Base-by-base conservation (phyloP, 2,888 invertebrate genomes). In the Heliothis peltigera region DNA sequence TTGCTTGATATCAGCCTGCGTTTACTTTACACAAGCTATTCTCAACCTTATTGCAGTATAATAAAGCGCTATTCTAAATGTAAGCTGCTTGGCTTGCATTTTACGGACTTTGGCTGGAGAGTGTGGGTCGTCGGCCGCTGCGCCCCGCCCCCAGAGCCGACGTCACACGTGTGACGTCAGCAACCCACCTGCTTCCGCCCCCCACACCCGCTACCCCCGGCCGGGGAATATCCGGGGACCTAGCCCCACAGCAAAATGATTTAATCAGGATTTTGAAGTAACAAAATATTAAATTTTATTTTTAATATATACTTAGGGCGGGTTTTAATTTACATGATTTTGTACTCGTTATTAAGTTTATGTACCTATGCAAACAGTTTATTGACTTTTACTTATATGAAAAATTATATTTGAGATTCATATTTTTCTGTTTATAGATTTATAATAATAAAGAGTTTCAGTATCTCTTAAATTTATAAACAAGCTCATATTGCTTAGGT, bases 121-220 rank as follows among this genome's bases (percentile, higher is more conserved):
- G 64, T 77, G 68, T 84, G 85, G 91, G 90, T 92, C 91, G 89
- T 75, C 86, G 91, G 83, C 89, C 91, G 87, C 81, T 65, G 83
- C 70, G 87, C 87, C 89, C 89, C 91, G 90, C 90, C 91, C 84
- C 84, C 87, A 53, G 70, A 59, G 60, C 88, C 90, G 93, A 94
- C 94, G 94, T 93, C 93, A 93, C 87, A 68, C 74, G 70, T 56
- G 88, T 93, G 93, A 93, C 94, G 94, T 93, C 93, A 92, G 85
- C 70, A 77, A 66, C 81, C 83, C 79, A 86, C 88, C 89, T 87
- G 84, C 88, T 87, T 84, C 84, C 80, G 75, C 82, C 86, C 84
- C 81, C 72, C 65, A 69, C 60, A 60, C 75, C 72, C 80, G 73
- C 73, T 60, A 69, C 77, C 79, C 81, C 74, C 75, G 69, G 68